phyloP scores from a whole-genome alignment of 2,888 invertebrate species.

The Fragum sueziense region DNA sequence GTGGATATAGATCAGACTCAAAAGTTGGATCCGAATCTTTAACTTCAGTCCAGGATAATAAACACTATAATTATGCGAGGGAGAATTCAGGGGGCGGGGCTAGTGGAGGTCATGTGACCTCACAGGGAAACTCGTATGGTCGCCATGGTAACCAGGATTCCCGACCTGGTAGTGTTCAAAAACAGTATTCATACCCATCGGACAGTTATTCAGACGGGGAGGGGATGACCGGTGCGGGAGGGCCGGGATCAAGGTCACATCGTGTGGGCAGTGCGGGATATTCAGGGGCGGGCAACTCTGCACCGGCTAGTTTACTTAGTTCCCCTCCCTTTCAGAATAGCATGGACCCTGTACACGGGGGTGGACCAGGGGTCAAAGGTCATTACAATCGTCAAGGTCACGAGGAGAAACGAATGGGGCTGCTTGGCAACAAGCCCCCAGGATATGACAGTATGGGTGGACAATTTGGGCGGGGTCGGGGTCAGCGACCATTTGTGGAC shows the following conservation, averaged over 20 bases:
- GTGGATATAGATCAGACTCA: slow-evolving; percentile 26
- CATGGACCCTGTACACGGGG: slow-evolving; percentile 14
- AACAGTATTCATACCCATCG: slow-evolving; percentile 52
- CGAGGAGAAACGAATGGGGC: slow-evolving; percentile 40
- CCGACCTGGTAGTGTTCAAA: slow-evolving; percentile 36
- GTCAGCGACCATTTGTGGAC: slow-evolving; percentile 43
- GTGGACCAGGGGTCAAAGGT: slow-evolving; percentile 3
- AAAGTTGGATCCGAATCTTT: not conserved
- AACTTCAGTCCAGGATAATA: not conserved
- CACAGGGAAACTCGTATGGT: not conserved
- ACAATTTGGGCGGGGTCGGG: slow-evolving; percentile 40
- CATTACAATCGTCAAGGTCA: slow-evolving; percentile 36
- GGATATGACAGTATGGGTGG: slow-evolving; percentile 33
- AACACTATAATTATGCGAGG: slow-evolving; percentile 14
- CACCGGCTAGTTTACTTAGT: slow-evolving; percentile 22
- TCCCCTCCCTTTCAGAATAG: slow-evolving; percentile 49
- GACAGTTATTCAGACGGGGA: slow-evolving; percentile 42
- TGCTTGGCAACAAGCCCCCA: slow-evolving; percentile 40
- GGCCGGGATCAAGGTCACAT: not conserved
- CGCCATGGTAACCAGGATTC: slow-evolving; percentile 28
- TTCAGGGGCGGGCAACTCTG: slow-evolving; percentile 23
- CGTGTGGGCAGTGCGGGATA: slow-evolving; percentile 37
- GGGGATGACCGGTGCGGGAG: slow-evolving; percentile 17
- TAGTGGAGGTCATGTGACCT: not conserved
- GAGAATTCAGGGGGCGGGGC: slow-evolving; percentile 3